phyloP scores from a whole-genome alignment of 2,888 invertebrate species.

The Drosophila stalkeri region DNA sequence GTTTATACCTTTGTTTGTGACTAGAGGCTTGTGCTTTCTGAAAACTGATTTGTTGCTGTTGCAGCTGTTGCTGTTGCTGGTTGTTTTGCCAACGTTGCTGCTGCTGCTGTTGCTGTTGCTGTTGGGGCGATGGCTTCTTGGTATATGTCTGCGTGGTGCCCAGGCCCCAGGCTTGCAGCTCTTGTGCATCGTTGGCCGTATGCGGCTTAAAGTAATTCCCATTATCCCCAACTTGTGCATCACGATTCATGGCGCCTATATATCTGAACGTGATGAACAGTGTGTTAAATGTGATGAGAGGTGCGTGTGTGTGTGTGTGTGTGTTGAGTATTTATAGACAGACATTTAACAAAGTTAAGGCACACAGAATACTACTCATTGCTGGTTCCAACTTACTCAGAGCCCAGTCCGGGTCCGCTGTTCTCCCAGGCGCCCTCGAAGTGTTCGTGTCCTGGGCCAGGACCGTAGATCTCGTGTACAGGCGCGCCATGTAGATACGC shows the following conservation, averaged over 20 bases:
- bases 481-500: slow-evolving; percentile 83
- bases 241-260: slow-evolving; percentile 87
- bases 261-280: slow-evolving; percentile 85
- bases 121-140: slow-evolving; percentile 63
- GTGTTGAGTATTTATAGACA: slow-evolving; percentile 53
- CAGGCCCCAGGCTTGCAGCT: slow-evolving; percentile 88
- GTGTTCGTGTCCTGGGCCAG: slow-evolving; percentile 84
- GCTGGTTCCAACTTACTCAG: slow-evolving; percentile 86
- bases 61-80: slow-evolving; percentile 60
- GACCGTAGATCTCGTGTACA: slow-evolving; percentile 79
- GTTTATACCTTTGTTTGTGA: slow-evolving; percentile 83
- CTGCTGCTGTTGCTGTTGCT: slow-evolving; percentile 49
- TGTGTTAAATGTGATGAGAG: slow-evolving; percentile 22
- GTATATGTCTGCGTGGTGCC: slow-evolving; percentile 82
- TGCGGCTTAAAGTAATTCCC: slow-evolving; percentile 85
- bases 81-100: slow-evolving; percentile 61
- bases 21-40: slow-evolving; percentile 82
- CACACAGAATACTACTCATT: slow-evolving; percentile 18
- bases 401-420: slow-evolving; percentile 88
- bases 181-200: slow-evolving; percentile 86
- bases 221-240: slow-evolving; percentile 86
- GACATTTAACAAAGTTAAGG: slow-evolving; percentile 43
- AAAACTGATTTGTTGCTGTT: slow-evolving; percentile 63
- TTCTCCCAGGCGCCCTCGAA: slow-evolving; percentile 87
- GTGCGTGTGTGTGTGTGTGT: slow-evolving; percentile 19